Evolutionary conservation across 1,140 invertebrate genomes (phyloP).

Genomic region (Tetramorium alpestre): DNA sequence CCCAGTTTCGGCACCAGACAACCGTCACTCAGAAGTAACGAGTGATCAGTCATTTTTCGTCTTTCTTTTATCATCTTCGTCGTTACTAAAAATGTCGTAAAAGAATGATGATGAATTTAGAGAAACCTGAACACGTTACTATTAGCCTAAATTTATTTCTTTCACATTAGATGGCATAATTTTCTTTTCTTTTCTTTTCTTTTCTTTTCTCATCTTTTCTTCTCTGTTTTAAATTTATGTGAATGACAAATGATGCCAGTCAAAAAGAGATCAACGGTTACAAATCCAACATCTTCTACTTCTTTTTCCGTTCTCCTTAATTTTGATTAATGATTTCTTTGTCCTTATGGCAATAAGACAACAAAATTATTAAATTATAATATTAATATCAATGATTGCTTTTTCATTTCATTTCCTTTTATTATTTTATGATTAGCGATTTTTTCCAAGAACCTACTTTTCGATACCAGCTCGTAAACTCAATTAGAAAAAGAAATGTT

Average conservation of each 20-base stretch:
- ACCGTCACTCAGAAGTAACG: conserved; percentile 63
- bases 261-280: background rate
- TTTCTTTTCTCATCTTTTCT: background rate
- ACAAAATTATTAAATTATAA: background rate
- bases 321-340: background rate
- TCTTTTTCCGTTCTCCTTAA: background rate
- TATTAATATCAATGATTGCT: background rate
- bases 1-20: conserved; percentile 79
- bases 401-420: background rate
- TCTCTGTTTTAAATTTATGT: background rate
- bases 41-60: conserved; percentile 34
- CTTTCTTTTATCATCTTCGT: background rate
- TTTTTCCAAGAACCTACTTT: background rate
- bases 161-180: background rate
- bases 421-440: background rate
- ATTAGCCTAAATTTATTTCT: background rate
- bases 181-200: background rate
- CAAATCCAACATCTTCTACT: background rate
- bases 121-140: conserved; percentile 19
- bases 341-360: background rate
- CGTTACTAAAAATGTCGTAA: background rate
- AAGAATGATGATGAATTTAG: conserved; percentile 9
- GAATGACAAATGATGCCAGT: background rate
- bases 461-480: background rate
- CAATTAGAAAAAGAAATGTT: background rate